Percentiles rank a stretch among this genome's conserved stretches.
These are phyloP conservation scores for Sylvilagus floridanus DNA, from an alignment of 2,797 vertebrate species.

Conservation along the genomic window DNA sequence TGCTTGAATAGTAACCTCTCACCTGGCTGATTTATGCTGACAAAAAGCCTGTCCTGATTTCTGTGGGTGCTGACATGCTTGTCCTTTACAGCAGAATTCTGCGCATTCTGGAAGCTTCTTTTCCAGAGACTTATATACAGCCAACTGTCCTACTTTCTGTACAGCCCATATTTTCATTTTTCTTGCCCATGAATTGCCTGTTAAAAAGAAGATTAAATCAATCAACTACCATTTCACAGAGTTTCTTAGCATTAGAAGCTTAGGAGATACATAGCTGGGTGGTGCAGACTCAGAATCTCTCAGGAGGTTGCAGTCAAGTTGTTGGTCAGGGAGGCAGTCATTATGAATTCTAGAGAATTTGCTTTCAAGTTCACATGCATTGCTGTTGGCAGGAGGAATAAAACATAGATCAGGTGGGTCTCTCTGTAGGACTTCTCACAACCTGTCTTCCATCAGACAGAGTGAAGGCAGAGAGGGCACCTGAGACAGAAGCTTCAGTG, in stretches of 20 bases:
- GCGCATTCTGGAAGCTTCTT: background rate
- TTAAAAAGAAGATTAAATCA: conserved; percentile 38
- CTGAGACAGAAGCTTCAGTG: background rate
- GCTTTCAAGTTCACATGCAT: conserved; percentile 4
- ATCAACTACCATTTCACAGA: background rate
- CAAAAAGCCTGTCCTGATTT: background rate
- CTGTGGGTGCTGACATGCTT: conserved; percentile 11
- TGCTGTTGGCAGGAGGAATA: background rate
- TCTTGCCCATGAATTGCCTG: background rate
- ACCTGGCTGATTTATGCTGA: background rate
- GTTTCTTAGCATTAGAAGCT: conserved; percentile 11
- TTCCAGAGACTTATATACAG: background rate
- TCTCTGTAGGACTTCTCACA: background rate
- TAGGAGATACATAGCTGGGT: conserved; percentile 16
- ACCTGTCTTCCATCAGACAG: background rate
- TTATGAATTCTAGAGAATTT: background rate
- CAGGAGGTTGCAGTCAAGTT: background rate
- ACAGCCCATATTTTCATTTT: conserved; percentile 9
- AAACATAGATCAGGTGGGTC: background rate
- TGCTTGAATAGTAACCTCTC: conserved; percentile 5
- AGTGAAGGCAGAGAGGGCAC: background rate
- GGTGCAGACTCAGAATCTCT: background rate
- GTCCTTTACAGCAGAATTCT: background rate
- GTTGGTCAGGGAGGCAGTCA: background rate
- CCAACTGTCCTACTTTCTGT: conserved; percentile 12